Percentiles rank a stretch among this genome's conserved stretches.
Conservation (phyloP, 2,797 vertebrate genomes). For the Holocentrus rufus region DNA sequence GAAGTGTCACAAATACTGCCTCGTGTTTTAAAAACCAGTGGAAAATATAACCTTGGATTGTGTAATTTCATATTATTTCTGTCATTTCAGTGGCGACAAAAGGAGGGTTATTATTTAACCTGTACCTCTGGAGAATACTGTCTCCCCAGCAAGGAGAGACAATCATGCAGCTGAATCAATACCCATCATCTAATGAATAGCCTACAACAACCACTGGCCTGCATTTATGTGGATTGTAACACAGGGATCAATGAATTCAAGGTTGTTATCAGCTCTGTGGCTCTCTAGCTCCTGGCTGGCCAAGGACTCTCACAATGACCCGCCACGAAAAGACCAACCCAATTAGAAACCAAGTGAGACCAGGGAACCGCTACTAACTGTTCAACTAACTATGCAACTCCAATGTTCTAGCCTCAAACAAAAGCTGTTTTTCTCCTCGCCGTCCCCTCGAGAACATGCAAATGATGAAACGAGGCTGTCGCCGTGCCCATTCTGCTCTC, state of each 20-base stretch:
- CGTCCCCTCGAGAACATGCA: slow-evolving; percentile 31
- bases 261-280: slow-evolving; percentile 39
- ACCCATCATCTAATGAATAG: slow-evolving; percentile 42
- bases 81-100: not conserved
- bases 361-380: fast-evolving
- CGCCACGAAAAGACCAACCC: not conserved
- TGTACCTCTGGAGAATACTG: not conserved
- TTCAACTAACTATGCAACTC: not conserved
- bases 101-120: not conserved
- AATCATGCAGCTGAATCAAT: slow-evolving; percentile 31
- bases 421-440: not conserved
- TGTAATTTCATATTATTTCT: not conserved
- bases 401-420: not conserved
- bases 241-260: slow-evolving; percentile 43
- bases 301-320: slow-evolving; percentile 12
- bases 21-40: not conserved
- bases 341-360: not conserved
- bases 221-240: slow-evolving; percentile 17
- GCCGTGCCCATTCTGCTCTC: not conserved
- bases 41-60: not conserved
- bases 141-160: not conserved
- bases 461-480: not conserved
- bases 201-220: slow-evolving; percentile 15
- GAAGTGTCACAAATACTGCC: not conserved
- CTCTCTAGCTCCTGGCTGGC: slow-evolving; percentile 26